Conservation (phyloP, 2,888 invertebrate genomes). For the Monoplex corrugatus region DNA sequence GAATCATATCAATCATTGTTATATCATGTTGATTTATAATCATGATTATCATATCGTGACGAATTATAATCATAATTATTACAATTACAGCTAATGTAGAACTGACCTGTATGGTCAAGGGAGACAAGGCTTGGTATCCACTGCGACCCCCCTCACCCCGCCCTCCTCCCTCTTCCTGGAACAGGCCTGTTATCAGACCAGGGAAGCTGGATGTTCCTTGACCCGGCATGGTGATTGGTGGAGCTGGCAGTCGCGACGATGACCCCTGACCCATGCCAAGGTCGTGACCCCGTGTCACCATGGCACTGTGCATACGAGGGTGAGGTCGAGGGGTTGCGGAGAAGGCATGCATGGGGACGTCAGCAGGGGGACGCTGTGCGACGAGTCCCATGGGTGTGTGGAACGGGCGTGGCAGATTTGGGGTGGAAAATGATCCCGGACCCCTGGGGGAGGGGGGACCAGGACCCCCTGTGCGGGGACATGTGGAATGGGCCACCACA, state of each 20-base stretch:
- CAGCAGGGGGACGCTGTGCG: background rate
- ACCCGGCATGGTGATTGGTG: constrained; percentile 37
- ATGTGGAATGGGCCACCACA: constrained; percentile 31
- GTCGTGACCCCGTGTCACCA: constrained; percentile 30
- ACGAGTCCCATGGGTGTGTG: background rate
- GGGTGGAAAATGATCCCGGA: background rate
- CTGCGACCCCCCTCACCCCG: constrained; percentile 54
- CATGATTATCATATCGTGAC: background rate
- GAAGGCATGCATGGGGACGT: background rate
- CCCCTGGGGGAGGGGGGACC: background rate
- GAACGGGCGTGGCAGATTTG: background rate
- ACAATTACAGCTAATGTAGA: background rate
- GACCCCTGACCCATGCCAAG: background rate
- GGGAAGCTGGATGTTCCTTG: constrained; percentile 58
- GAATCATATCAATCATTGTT: too few species aligned
- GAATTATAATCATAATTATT: background rate
- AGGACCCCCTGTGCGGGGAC: background rate
- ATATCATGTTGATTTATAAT: too few species aligned
- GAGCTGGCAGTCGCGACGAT: background rate
- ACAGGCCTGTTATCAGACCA: constrained; percentile 16
- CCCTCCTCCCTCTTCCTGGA: constrained; percentile 60
- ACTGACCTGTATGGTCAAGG: constrained; percentile 68
- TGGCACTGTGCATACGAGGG: constrained; percentile 22
- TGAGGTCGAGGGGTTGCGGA: constrained; percentile 12
- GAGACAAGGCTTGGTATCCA: constrained; percentile 57